Percentiles rank a stretch among this genome's conserved stretches.
phyloP scores from a whole-genome alignment of 2,797 vertebrate genomes.

The Sebastolobus altivelis region DNA sequence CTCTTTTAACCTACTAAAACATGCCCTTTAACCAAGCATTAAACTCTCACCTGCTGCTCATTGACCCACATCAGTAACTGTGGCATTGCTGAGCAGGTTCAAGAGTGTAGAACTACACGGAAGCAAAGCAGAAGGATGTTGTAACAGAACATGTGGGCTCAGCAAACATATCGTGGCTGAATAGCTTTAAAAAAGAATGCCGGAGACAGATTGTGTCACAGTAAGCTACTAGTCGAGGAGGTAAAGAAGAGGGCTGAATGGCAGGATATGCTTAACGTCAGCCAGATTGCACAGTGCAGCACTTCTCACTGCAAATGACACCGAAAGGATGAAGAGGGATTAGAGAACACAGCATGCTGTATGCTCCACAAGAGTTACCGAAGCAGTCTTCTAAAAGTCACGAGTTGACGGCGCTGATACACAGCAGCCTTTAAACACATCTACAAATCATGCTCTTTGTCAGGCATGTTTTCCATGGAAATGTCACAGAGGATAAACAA shows the following conservation, averaged over 20 bases:
- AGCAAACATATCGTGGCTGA: constrained; percentile 62
- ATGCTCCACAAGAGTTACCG: constrained; percentile 49
- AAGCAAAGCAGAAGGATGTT: constrained; percentile 19
- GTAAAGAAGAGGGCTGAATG: constrained; percentile 74
- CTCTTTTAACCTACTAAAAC: not conserved
- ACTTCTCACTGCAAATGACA: constrained; percentile 76
- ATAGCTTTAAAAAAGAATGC: constrained; percentile 59
- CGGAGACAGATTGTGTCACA: constrained; percentile 79
- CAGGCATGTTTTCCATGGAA: constrained; percentile 33
- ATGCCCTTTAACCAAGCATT: not conserved
- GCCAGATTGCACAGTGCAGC: constrained; percentile 77
- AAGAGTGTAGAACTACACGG: constrained; percentile 1
- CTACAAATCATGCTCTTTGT: constrained; percentile 31
- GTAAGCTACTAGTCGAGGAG: constrained; percentile 69
- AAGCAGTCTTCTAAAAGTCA: constrained; percentile 52
- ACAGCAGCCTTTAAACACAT: constrained; percentile 49
- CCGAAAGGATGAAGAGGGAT: constrained; percentile 77
- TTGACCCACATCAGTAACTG: not conserved
- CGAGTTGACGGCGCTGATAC: constrained; percentile 36
- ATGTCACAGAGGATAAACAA: constrained; percentile 61
- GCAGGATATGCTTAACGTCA: constrained; percentile 81
- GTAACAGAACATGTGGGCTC: constrained; percentile 49
- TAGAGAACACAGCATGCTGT: constrained; percentile 66
- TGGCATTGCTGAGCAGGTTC: constrained; percentile 6
- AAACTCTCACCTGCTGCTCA: not conserved